phyloP scores from a whole-genome alignment of 2,113 vertebrate genomes.

The Thermophis baileyi region DNA sequence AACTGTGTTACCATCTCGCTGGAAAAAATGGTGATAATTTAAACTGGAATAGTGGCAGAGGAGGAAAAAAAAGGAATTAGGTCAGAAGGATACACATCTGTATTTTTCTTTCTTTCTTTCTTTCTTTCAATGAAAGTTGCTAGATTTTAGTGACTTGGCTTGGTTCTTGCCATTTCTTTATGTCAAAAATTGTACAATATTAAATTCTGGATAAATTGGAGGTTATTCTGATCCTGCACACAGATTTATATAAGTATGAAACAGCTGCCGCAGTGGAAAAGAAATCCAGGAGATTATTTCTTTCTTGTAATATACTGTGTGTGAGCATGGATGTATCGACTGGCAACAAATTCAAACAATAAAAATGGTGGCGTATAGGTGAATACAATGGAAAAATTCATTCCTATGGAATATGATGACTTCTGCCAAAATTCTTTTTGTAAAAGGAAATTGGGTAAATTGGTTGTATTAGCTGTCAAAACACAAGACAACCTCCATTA shows the following conservation, averaged over 20 bases:
- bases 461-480: not conserved
- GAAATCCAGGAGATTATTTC: not conserved
- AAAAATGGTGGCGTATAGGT: not conserved
- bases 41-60: not conserved
- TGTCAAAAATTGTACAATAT: not conserved
- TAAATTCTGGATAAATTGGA: not conserved
- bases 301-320: not conserved
- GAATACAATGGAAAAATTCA: not conserved
- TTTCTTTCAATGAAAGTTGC: not conserved
- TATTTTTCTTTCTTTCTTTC: not conserved
- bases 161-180: not conserved
- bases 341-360: not conserved
- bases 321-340: too few relatives aligned
- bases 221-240: not conserved
- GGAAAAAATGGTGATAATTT: not conserved
- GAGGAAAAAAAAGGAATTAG: not conserved
- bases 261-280: not conserved
- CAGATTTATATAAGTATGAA: not conserved
- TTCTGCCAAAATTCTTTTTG: not conserved
- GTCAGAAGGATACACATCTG: not conserved
- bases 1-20: conserved; percentile 15
- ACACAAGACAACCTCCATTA: not conserved
- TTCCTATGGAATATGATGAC: not conserved
- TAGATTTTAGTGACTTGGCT: not conserved
- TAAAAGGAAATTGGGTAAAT: not conserved